A percentile compares a stretch with the other conserved stretches of the same genome.
Evolutionary conservation across 1,140 invertebrate genomes (phyloP).

Genomic region (Drosophila mauritiana): DNA sequence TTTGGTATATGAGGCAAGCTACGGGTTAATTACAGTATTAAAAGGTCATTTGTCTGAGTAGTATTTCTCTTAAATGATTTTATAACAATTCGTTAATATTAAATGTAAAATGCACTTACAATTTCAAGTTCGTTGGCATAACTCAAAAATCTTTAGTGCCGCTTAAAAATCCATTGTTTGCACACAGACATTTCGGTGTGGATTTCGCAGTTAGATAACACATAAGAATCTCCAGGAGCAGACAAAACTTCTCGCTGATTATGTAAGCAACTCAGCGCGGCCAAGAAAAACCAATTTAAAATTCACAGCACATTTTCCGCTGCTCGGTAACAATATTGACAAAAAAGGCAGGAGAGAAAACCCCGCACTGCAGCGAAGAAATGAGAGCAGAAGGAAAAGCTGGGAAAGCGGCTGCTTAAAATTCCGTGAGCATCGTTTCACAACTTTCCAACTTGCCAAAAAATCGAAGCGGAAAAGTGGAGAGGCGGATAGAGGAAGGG

Average conservation of each 20-base stretch:
- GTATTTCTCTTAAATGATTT: neutral
- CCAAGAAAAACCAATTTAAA: conserved; percentile 64
- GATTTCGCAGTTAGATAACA: conserved; percentile 16
- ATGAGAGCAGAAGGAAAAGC: conserved; percentile 38
- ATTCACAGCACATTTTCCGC: conserved; percentile 81
- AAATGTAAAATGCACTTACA: too few species aligned
- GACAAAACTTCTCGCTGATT: conserved; percentile 44
- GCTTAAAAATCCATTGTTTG: neutral
- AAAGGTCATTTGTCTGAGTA: conserved; percentile 1
- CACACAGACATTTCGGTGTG: neutral
- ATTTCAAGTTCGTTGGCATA: neutral
- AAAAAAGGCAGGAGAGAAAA: conserved; percentile 35
- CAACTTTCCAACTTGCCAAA: conserved; percentile 84
- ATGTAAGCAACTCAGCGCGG: conserved; percentile 60
- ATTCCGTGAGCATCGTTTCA: conserved; percentile 84
- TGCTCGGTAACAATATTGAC: conserved; percentile 77
- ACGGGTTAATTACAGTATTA: conserved; percentile 16
- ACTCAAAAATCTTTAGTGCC: neutral
- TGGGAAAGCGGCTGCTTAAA: conserved; percentile 69
- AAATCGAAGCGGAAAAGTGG: conserved; percentile 62
- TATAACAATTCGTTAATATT: too few species aligned
- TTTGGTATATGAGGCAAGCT: conserved; percentile 20
- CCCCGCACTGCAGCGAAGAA: neutral
- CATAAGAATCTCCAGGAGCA: conserved; percentile 17
- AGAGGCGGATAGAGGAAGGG: conserved; percentile 1